phyloP scores from a whole-genome alignment of 2,888 invertebrate genomes.

The Limenitis camilla region DNA sequence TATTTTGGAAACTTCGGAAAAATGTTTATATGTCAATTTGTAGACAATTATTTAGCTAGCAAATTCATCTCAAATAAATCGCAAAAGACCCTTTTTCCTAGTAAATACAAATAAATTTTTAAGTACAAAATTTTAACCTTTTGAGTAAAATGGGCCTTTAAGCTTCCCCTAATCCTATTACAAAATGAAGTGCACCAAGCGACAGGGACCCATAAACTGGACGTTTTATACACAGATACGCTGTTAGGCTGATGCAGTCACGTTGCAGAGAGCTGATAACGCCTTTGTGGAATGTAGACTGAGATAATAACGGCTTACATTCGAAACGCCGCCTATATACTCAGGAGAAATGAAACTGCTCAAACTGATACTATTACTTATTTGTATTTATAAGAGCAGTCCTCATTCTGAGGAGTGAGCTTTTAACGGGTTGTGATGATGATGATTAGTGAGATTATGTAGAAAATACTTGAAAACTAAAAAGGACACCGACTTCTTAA shows the following conservation, averaged over 20 bases:
- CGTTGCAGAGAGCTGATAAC: conserved; percentile 22
- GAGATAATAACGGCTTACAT: conserved; percentile 20
- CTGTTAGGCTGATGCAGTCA: conserved; percentile 21
- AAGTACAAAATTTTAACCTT: not conserved
- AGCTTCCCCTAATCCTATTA: conserved; percentile 4
- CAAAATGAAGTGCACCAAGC: conserved; percentile 13
- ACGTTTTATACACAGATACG: conserved; percentile 16
- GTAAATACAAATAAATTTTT: no score
- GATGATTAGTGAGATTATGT: no score
- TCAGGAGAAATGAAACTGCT: not conserved
- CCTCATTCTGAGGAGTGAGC: no score
- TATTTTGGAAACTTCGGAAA: no score
- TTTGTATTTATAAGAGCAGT: no score
- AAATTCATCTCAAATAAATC: no score
- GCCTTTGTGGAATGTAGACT: conserved; percentile 22
- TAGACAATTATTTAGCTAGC: not conserved
- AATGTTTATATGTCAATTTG: no score
- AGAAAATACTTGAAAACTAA: no score
- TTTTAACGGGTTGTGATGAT: no score
- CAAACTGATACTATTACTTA: not conserved
- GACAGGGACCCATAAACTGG: conserved; percentile 13
- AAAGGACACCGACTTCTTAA: no score
- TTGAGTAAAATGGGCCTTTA: not conserved
- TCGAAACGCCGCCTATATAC: not conserved
- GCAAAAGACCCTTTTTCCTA: no score